Evolutionary conservation across 2,888 invertebrate species (phyloP).

Genomic region (Carpatolechia fugitivella): DNA sequence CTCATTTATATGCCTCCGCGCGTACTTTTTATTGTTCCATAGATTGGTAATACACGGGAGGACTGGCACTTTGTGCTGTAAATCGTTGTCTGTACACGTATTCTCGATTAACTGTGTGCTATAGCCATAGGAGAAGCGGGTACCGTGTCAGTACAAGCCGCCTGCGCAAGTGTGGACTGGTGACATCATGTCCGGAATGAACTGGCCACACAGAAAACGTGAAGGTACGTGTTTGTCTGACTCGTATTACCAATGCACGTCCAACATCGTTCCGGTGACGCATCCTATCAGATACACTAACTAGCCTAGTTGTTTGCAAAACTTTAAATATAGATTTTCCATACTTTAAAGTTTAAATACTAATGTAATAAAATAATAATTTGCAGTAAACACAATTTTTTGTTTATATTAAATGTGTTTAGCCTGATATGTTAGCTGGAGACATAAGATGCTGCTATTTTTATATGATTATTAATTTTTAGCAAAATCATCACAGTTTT

Average conservation of each 20-base stretch:
- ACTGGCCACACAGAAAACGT: constrained; percentile 68
- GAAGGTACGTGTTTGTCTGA: constrained; percentile 56
- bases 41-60: constrained; percentile 78
- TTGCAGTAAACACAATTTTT: no score
- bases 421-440: no score
- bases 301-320: not conserved
- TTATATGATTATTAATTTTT: no score
- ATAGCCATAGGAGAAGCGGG: constrained; percentile 48
- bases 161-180: constrained; percentile 57
- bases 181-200: constrained; percentile 74
- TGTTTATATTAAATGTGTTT: no score
- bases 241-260: constrained; percentile 48
- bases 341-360: no score
- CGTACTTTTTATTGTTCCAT: constrained; percentile 76
- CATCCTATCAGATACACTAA: constrained; percentile 27
- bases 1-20: constrained; percentile 70
- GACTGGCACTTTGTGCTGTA: constrained; percentile 77
- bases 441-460: no score
- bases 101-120: constrained; percentile 73
- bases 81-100: constrained; percentile 76
- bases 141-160: constrained; percentile 64
- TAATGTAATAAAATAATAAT: no score
- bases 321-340: no score
- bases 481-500: no score
- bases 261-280: constrained; percentile 46